phyloP scores from a whole-genome alignment of 2,797 vertebrate species.

The Mico argentatus region DNA sequence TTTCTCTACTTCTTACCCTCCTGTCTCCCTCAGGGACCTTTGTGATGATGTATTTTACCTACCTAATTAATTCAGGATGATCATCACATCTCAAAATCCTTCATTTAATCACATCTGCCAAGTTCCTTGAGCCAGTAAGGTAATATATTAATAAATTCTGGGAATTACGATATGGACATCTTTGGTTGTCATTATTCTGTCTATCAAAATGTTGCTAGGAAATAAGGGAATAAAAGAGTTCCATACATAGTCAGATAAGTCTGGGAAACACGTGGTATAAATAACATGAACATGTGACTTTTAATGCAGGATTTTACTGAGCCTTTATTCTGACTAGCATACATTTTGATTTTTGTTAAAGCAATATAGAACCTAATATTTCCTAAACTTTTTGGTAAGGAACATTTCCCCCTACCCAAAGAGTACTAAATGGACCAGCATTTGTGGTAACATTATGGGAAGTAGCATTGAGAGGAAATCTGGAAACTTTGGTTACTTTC shows the following conservation, averaged over 20 bases:
- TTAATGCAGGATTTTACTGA: background rate
- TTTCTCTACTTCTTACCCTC: background rate
- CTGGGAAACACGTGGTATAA: background rate
- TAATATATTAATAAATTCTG: background rate
- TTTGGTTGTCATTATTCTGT: background rate
- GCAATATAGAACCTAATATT: background rate
- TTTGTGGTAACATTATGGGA: background rate
- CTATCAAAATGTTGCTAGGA: background rate
- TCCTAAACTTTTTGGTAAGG: background rate
- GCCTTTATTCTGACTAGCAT: background rate
- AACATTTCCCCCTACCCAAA: no score
- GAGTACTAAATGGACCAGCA: background rate
- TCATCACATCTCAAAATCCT: background rate
- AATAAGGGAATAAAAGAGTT: background rate
- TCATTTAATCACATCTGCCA: background rate
- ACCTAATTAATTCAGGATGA: background rate
- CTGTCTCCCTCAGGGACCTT: background rate
- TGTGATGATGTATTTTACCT: background rate
- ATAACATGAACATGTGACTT: background rate
- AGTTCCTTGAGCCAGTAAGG: background rate
- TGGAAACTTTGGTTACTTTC: background rate
- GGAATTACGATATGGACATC: background rate
- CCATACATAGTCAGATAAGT: background rate
- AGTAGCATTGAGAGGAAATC: background rate
- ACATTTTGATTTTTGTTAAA: background rate